Evolutionary conservation across 2,888 invertebrate genomes (phyloP).

Genomic region (Punctoribates punctum): DNA sequence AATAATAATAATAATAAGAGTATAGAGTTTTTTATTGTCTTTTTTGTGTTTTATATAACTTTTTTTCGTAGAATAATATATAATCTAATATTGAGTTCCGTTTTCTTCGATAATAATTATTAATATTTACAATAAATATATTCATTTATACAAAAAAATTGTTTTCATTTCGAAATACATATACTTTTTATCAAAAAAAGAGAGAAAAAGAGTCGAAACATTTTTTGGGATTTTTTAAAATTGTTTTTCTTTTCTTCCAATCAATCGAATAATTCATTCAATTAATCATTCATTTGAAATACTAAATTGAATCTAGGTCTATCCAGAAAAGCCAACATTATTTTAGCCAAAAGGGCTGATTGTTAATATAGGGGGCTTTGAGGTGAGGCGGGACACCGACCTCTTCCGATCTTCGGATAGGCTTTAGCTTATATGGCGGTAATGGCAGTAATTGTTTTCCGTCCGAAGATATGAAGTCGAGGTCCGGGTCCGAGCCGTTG

Average conservation of each 20-base stretch:
- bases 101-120: neutral
- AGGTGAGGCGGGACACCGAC: constrained; percentile 42
- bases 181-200: constrained; percentile 3
- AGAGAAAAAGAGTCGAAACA: neutral
- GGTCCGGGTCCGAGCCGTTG: neutral
- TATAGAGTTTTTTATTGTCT: neutral
- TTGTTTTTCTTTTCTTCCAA: neutral
- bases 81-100: constrained; percentile 1
- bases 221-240: too few species aligned
- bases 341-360: constrained; percentile 42
- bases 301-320: too few species aligned
- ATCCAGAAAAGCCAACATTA: neutral
- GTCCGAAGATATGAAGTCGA: neutral
- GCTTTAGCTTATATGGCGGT: constrained; percentile 41
- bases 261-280: neutral
- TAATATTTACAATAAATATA: constrained; percentile 14
- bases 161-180: constrained; percentile 8
- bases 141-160: constrained; percentile 14
- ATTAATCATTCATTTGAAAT: neutral
- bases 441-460: constrained; percentile 27
- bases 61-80: constrained; percentile 9
- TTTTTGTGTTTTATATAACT: neutral
- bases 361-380: constrained; percentile 39
- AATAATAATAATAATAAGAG: constrained; percentile 3
- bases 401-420: constrained; percentile 41